Conservation (phyloP, 2,888 invertebrate species). For the Tenthredo livida region DNA sequence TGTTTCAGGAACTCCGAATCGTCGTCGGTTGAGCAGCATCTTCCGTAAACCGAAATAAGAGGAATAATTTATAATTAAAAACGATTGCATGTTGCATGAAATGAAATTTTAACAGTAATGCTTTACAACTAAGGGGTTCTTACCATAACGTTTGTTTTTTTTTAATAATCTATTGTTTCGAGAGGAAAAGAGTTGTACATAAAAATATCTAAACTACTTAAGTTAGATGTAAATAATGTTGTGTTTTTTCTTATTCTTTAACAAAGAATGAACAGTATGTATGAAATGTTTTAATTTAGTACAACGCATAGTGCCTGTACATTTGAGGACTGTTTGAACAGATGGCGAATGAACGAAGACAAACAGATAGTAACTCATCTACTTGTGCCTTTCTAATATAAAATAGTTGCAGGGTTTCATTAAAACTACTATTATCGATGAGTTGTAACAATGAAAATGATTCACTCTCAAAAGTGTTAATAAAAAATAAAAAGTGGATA, state of each 20-base stretch:
- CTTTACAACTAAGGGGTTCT: not conserved
- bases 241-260: not conserved
- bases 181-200: conserved; percentile 3
- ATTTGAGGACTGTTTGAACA: not conserved
- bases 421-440: not conserved
- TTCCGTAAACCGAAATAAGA: conserved; percentile 66
- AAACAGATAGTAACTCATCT: not conserved
- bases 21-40: conserved; percentile 69
- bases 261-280: not conserved
- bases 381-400: not conserved
- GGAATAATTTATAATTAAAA: not conserved
- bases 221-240: conserved; percentile 26
- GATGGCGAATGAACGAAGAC: not conserved
- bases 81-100: not conserved
- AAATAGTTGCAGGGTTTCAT: not conserved
- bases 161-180: not conserved
- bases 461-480: not conserved
- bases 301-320: not conserved
- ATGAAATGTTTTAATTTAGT: not conserved
- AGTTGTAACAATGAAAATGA: not conserved
- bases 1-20: conserved; percentile 65
- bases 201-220: not conserved
- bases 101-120: not conserved
- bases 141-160: too few species aligned
- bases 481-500: not conserved